Evolutionary conservation across 2,888 invertebrate genomes (phyloP), one percentile per base, ranked within the genome.

Genomic region (Podotricha telesiphe): DNA sequence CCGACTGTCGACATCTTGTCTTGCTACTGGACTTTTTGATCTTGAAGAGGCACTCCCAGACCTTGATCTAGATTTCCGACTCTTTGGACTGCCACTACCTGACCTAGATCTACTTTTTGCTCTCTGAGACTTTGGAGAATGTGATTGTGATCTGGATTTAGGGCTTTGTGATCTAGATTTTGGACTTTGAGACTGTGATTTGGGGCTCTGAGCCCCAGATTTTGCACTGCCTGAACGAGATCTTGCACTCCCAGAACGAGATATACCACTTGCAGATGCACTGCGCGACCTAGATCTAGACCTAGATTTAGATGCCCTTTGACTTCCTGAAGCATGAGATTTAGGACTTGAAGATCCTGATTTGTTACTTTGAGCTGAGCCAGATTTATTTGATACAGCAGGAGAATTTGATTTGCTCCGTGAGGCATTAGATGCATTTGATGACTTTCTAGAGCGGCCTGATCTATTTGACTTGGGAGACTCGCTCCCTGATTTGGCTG

Each of bases 351-450:
- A 89, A 20, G 92, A 91, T 8, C 87, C 89, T 13, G 94, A 94
- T 76, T 91, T 93, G 69, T 87, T 84, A 67, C 94, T 94, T 5
- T 82, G 87, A 22, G 86, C 86, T 10, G 93, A 93, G 6, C 88
- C 89, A 4, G 93, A 91, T 78, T 87, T 82, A 58, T 89, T 86
- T 0, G 91, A 90, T 34, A 76, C 84, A 10, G 80, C 89, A 11
- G 90, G 92, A 1, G 93, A 91, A 72, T 91, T 91, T 0, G 93
- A 93, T 74, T 90, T 91, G 79, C 91, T 91, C 10, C 88, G 82
- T 15, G 91, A 91, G 40, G 75, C 87, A 80, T 79, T 85, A 37
- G 87, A 87, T 45, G 81, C 85, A 77, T 85, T 86, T 19, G 92
- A 91, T 0, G 91, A 89, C 74, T 84, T 87, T 63, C 82, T 84